These are phyloP conservation scores for Rhopalosiphum maidis DNA, from an alignment of 1,140 invertebrate genomes.

Conservation along the genomic window DNA sequence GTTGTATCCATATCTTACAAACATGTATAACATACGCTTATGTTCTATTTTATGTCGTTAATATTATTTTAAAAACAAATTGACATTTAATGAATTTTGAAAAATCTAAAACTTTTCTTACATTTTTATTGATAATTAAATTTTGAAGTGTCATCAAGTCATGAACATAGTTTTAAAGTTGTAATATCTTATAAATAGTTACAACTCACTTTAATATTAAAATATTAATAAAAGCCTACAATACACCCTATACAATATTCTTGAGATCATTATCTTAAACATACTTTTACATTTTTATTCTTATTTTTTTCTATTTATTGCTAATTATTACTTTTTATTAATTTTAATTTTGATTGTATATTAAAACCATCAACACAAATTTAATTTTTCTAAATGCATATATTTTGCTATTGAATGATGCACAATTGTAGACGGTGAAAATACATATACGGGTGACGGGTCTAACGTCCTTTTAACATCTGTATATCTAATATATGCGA, in stretches of 20 bases:
- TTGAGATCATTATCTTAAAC: neutral
- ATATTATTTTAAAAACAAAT: neutral
- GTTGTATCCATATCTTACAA: neutral
- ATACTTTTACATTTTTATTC: no score
- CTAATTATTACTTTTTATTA: no score
- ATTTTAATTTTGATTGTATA: no score
- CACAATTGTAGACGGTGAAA: no score
- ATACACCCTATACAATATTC: neutral
- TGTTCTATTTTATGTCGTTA: neutral
- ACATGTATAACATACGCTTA: neutral
- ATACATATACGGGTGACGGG: no score
- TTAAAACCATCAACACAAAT: no score
- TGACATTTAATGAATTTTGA: no score
- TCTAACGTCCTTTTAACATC: no score
- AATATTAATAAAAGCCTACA: neutral
- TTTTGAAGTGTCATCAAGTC: no score
- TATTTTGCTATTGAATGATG: no score
- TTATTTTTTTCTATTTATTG: no score
- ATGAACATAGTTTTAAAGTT: neutral
- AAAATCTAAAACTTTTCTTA: neutral
- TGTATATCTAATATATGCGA: neutral
- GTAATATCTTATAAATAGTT: neutral
- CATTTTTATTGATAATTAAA: neutral
- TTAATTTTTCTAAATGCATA: no score
- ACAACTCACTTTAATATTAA: neutral